phyloP scores from a whole-genome alignment of 2,113 vertebrate species.

The Oncorhynchus tshawytscha region DNA sequence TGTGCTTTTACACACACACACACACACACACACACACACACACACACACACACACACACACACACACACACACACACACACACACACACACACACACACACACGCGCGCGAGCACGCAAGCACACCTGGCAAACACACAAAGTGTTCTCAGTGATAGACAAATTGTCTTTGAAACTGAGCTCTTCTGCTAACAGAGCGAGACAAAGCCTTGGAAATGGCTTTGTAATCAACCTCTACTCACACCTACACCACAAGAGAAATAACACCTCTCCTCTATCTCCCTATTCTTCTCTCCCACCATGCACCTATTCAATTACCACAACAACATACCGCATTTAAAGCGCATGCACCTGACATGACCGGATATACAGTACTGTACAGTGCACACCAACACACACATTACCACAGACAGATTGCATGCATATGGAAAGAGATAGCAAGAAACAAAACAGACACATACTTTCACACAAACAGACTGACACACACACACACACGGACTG shows the following conservation, averaged over 20 bases:
- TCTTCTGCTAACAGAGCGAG: not conserved
- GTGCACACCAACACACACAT: too few species aligned
- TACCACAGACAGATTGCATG: too few species aligned
- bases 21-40: not conserved
- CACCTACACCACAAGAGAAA: not conserved
- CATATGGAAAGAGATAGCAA: too few species aligned
- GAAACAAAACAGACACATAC: not conserved
- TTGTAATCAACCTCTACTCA: not conserved
- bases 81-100: not conserved
- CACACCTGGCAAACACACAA: not conserved
- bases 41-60: not conserved
- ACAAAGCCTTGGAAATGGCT: not conserved
- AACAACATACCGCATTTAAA: not conserved
- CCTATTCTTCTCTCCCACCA: not conserved
- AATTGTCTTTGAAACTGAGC: not conserved
- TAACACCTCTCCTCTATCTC: not conserved
- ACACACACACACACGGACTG: conserved; percentile 3
- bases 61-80: not conserved
- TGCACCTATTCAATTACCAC: not conserved
- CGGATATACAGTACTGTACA: not conserved
- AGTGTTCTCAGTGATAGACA: not conserved
- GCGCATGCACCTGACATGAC: not conserved
- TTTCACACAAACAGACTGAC: not conserved
- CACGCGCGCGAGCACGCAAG: not conserved
- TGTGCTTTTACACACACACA: not conserved